Evolutionary conservation across 2,797 vertebrate species (phyloP), one percentile per base, ranked within the genome.

Genomic region (Spea hammondii): DNA sequence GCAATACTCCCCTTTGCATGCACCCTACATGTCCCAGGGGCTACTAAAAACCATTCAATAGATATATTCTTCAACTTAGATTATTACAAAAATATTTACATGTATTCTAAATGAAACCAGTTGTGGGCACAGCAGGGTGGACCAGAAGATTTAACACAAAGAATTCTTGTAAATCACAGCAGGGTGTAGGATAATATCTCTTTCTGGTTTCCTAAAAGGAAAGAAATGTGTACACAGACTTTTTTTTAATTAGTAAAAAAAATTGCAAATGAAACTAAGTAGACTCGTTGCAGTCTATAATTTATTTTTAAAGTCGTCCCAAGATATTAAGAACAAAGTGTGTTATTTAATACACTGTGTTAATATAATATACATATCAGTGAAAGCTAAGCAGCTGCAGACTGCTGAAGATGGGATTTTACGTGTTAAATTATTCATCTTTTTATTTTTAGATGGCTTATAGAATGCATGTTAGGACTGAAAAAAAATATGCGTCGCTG

Each of bases 81-180:
- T 68, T 82, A 77, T 82, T 78, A 70, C 65, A 77, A 81, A 80
- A 82, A 77, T 82, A 86, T 89, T 87, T 86, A 86, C 85, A 85
- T 88, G 85, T 84, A 83, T 85, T 87, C 86, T 88, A 89, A 88
- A 88, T 87, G 89, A 89, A 87, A 88, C 87, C 84, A 86, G 87
- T 89, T 88, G 89, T 88, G 79, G 85, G 86, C 82, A 82, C 85
- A 88, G 83, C 84, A 85, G 84, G 83, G 72, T 79, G 88, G 85
- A 88, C 74, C 46, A 89, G 85, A 88, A 87, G 89, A 86, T 88
- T 85, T 88, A 89, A 88, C 88, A 90, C 87, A 76, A 88, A 84
- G 88, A 89, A 86, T 89, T 87, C 76, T 89, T 83, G 89, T 83
- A 87, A 92, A 90, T 82, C 80, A 86, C 68, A 77, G 74, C 76